These are phyloP conservation scores for Aphidoletes aphidimyza DNA, from an alignment of 2,888 invertebrate genomes.

Conservation along the genomic window DNA sequence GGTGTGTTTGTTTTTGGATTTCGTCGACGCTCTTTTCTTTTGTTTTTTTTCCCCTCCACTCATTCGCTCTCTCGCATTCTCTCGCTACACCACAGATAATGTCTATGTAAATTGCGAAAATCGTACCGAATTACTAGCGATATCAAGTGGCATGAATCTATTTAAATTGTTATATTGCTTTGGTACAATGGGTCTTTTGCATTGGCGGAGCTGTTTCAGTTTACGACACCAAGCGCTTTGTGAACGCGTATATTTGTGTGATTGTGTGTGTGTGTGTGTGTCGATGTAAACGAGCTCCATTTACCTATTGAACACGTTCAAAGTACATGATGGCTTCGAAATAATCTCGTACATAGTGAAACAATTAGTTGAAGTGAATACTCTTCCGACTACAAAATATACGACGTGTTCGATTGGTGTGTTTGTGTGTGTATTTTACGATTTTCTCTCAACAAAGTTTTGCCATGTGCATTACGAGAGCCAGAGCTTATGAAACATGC, in stretches of 20 bases:
- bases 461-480: neutral
- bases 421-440: no score
- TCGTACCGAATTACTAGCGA: slow-evolving; percentile 19
- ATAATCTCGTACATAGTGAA: slow-evolving; percentile 30
- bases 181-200: neutral
- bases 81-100: no score
- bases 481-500: neutral
- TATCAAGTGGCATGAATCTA: slow-evolving; percentile 35
- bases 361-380: slow-evolving; percentile 36
- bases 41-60: neutral
- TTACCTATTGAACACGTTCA: slow-evolving; percentile 38
- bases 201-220: neutral
- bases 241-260: no score
- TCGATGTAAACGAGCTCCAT: neutral
- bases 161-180: slow-evolving; percentile 8
- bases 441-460: no score
- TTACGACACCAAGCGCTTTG: no score
- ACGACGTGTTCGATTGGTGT: neutral
- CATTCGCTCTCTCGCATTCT: neutral
- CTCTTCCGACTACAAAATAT: neutral
- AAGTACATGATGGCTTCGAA: slow-evolving; percentile 21
- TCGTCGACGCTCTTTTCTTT: neutral
- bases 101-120: slow-evolving; percentile 35
- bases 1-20: neutral
- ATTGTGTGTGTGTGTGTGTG: no score